A percentile compares a stretch with the other conserved stretches of the same genome.
phyloP scores from a whole-genome alignment of 2,888 invertebrate species.

The Carcina quercana region DNA sequence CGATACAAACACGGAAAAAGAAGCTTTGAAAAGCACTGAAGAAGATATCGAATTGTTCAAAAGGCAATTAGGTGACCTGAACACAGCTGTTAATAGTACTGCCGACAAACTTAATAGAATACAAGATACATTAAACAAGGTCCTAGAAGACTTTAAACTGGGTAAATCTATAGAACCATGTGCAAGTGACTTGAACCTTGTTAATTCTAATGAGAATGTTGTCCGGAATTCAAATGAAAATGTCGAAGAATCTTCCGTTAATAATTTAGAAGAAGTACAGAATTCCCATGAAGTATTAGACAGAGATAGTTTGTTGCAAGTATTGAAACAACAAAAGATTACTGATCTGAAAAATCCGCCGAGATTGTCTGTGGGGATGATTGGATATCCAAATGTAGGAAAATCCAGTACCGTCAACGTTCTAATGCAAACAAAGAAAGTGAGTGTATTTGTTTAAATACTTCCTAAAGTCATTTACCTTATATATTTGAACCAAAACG shows the following conservation, averaged over 20 bases:
- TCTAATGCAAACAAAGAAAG: slow-evolving; percentile 87
- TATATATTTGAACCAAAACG: no score
- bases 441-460: no score
- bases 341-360: slow-evolving; percentile 57
- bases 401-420: slow-evolving; percentile 99
- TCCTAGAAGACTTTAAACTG: slow-evolving; percentile 48
- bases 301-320: slow-evolving; percentile 80
- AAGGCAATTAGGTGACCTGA: slow-evolving; percentile 65
- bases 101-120: slow-evolving; percentile 72
- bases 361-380: slow-evolving; percentile 91
- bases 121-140: slow-evolving; percentile 62
- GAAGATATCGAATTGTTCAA: slow-evolving; percentile 64
- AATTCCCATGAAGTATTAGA: slow-evolving; percentile 78
- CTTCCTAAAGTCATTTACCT: slow-evolving; percentile 3
- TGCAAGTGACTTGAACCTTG: neutral
- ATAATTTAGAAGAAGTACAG: slow-evolving; percentile 20
- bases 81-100: slow-evolving; percentile 67
- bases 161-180: slow-evolving; percentile 42
- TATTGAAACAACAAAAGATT: slow-evolving; percentile 76
- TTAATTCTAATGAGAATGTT: slow-evolving; percentile 11
- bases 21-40: slow-evolving; percentile 38
- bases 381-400: slow-evolving; percentile 99
- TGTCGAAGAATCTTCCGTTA: slow-evolving; percentile 1
- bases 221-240: slow-evolving; percentile 10
- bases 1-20: slow-evolving; percentile 30